Base-by-base conservation (phyloP, 2,888 invertebrate species). In the Acronicta aceris region DNA sequence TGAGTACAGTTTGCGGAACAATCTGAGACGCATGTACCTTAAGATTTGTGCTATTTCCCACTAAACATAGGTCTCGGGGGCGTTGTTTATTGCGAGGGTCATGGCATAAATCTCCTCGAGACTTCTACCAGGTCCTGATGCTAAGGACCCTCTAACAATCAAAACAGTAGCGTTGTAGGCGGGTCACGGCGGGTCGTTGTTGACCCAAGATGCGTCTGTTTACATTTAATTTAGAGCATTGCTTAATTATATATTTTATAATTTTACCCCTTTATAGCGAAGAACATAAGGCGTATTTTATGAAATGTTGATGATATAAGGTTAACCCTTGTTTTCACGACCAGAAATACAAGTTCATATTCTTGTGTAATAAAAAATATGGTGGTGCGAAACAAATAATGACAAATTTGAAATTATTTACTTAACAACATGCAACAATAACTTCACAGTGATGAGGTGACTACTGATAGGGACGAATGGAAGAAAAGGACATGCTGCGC, bases 81-180 rank as follows among this genome's bases (percentile, higher is more conserved):
- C 88, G 88, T 90, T 86, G 89, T 89, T 91, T 90, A 91, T 89
- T 76, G 82, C 79, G 63, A 74, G 88, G 91, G 89, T 84, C 86
- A 81, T 79, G 63, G 66, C 86, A 91, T 93, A 92, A 93, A 93
- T 93, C 91, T 88, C 70, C 42, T 48, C 59, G 59, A 71, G 79
- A 78, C 86, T 87, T 83, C 85, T 83, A 81, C 77, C 63, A 73
- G 77, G 78, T 63, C 80, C 81, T 81, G 82, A 79, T 80, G 81
- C 56, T 41, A 81, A 81, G 82, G 82, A 80, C 87, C 86, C 85
- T 87, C 76, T 76, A 76, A 82, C 80, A 86, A 88, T 86, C 86
- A 79, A 86, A 87, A 84, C 88, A 88, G 83, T 75, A 76, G 71
- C 76, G 70, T 75, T 63, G 57, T 61, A 81, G 79, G 83, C 66